phyloP scores from a whole-genome alignment of 2,797 vertebrate species.

The Pseudomugil gertrudae region DNA sequence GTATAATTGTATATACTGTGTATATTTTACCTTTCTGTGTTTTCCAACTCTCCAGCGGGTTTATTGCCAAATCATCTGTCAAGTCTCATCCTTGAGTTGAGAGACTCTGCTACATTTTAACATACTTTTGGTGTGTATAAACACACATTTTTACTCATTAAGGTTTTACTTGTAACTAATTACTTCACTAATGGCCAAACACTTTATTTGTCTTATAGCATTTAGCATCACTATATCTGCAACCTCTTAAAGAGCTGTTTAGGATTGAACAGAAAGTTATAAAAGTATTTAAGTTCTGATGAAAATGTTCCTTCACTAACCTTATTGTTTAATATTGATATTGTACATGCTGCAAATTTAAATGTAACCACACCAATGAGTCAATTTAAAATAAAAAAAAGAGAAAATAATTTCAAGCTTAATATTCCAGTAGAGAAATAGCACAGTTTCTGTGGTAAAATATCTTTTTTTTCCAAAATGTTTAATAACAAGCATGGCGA shows the following conservation, averaged over 20 bases:
- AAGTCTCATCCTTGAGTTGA: too few relatives aligned
- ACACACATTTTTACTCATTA: too few relatives aligned
- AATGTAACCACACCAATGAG: too few relatives aligned
- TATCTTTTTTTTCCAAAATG: slow-evolving; percentile 71
- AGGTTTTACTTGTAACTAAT: too few relatives aligned
- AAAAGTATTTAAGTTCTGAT: neutral
- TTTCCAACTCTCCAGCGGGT: too few relatives aligned
- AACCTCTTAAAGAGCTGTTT: neutral
- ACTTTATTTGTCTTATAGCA: too few relatives aligned
- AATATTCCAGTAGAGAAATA: slow-evolving; percentile 33
- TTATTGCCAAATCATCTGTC: too few relatives aligned
- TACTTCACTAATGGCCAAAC: too few relatives aligned
- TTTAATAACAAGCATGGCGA: slow-evolving; percentile 81
- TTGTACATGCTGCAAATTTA: neutral
- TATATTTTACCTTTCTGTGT: too few relatives aligned
- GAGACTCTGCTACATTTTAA: too few relatives aligned
- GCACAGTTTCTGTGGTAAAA: slow-evolving; percentile 55
- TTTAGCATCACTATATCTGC: neutral
- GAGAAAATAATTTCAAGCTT: neutral
- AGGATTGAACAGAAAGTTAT: too few relatives aligned
- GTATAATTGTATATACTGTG: too few relatives aligned
- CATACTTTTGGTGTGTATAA: neutral
- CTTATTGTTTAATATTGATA: neutral
- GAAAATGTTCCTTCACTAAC: neutral
- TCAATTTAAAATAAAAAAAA: neutral